Evolutionary conservation across 2,113 vertebrate species (phyloP).

Genomic region (Steatornis caripensis): DNA sequence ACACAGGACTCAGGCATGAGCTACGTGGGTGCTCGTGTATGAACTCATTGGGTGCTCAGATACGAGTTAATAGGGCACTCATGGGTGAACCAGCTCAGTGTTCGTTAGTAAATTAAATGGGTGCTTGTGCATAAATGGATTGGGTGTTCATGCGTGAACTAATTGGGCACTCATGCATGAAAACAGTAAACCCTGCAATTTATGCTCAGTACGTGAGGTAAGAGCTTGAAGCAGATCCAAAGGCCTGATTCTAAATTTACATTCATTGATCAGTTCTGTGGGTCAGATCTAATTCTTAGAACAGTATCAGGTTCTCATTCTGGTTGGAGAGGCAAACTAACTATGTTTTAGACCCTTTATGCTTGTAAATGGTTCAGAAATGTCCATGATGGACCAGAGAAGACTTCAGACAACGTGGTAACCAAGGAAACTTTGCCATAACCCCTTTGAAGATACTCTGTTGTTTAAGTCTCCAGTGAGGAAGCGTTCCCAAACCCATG

Average conservation of each 20-base stretch:
- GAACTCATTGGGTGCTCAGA: neutral
- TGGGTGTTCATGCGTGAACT: neutral
- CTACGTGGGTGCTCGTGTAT: neutral
- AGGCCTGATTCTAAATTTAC: neutral
- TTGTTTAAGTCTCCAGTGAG: neutral
- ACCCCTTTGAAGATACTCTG: neutral
- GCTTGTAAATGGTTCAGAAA: neutral
- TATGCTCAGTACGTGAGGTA: neutral
- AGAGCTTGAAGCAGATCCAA: neutral
- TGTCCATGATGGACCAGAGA: neutral
- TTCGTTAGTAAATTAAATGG: neutral
- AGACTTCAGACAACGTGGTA: neutral
- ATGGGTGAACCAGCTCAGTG: neutral
- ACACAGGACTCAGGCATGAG: neutral
- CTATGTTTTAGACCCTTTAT: neutral
- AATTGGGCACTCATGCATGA: neutral
- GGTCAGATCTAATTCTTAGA: neutral
- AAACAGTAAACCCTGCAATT: neutral
- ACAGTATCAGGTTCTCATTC: neutral
- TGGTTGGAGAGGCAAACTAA: neutral
- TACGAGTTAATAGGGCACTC: neutral
- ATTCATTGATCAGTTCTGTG: neutral
- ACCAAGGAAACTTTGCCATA: neutral
- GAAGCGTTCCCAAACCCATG: neutral
- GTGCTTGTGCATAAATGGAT: neutral